Percentiles rank a stretch among this genome's conserved stretches.
Conservation (phyloP, 2,113 vertebrate genomes). For the Ivindomyrus marchei region DNA sequence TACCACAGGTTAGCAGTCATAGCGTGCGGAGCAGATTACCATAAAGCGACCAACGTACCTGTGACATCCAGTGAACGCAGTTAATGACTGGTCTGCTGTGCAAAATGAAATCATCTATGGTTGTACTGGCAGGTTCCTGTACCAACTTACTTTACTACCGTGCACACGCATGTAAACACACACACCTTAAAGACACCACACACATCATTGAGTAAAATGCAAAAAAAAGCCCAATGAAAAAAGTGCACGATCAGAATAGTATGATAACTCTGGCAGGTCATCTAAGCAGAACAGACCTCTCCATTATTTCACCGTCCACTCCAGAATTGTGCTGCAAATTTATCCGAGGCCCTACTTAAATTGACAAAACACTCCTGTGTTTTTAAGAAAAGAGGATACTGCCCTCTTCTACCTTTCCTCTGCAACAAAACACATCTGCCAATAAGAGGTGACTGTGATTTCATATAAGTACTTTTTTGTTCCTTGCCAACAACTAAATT, state of each 20-base stretch:
- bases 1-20: neutral
- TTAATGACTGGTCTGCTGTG: neutral
- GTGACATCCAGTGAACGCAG: neutral
- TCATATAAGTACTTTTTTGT: neutral
- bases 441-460: constrained; percentile 5
- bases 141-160: neutral
- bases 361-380: neutral
- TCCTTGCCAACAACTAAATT: constrained; percentile 21
- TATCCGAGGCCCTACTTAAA: neutral
- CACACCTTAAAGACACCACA: neutral
- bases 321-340: neutral
- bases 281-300: neutral
- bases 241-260: neutral
- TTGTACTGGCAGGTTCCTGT: neutral
- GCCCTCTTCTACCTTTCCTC: neutral
- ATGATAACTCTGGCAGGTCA: neutral
- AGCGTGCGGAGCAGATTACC: neutral
- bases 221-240: neutral
- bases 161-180: neutral
- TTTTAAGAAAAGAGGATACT: neutral
- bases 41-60: neutral
- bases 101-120: neutral
- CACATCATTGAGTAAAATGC: neutral
- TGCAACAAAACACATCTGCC: neutral
- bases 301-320: neutral